Evolutionary conservation across 2,888 invertebrate genomes (phyloP).

Genomic region (Lissonota sp.): DNA sequence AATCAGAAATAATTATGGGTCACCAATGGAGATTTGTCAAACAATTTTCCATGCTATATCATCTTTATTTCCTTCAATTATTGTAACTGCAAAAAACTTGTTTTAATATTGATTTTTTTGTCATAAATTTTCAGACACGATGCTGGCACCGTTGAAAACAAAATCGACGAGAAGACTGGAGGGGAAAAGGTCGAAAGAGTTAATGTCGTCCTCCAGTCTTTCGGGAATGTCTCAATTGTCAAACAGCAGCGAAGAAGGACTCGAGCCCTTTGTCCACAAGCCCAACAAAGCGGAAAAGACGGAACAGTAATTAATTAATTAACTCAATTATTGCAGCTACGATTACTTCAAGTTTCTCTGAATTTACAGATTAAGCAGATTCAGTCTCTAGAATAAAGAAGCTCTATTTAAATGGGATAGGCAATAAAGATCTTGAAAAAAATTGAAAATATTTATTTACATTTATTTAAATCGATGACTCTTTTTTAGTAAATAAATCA

Average conservation of each 20-base stretch:
- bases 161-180: conserved; percentile 75
- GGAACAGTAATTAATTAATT: conserved; percentile 72
- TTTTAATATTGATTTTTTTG: neutral
- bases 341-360: too few species aligned
- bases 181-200: conserved; percentile 80
- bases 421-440: too few species aligned
- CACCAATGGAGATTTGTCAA: too few species aligned
- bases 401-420: too few species aligned
- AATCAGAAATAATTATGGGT: too few species aligned
- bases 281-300: conserved; percentile 76
- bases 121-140: conserved; percentile 59
- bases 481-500: neutral
- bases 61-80: neutral
- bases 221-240: conserved; percentile 83
- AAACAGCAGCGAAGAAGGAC: conserved; percentile 81
- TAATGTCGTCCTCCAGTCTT: conserved; percentile 82
- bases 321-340: too few species aligned
- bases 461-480: neutral
- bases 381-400: too few species aligned
- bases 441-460: too few species aligned
- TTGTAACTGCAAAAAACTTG: neutral
- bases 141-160: conserved; percentile 78
- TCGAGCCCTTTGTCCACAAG: conserved; percentile 80
- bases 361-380: too few species aligned
- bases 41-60: too few species aligned